Percentiles rank a stretch among this genome's conserved stretches.
These are phyloP conservation scores for Microctenopoma lineatum DNA, from an alignment of 2,797 vertebrate genomes.

Conservation along the genomic window DNA sequence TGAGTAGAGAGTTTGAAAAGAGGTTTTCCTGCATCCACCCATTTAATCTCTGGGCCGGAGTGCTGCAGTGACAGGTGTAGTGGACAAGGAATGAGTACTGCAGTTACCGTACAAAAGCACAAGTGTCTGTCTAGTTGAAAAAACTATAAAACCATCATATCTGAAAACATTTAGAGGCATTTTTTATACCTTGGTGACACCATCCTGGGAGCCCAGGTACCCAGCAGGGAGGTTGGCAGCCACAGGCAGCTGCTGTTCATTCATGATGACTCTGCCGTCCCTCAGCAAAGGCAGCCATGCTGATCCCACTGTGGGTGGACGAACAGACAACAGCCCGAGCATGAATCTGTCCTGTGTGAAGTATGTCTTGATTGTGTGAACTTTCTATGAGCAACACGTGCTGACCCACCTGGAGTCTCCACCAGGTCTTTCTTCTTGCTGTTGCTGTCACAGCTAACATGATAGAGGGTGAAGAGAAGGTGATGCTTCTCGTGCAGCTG, in stretches of 20 bases:
- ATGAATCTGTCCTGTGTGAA: background rate
- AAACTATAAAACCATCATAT: no score
- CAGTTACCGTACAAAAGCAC: background rate
- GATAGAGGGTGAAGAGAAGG: conserved; percentile 95
- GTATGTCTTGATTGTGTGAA: background rate
- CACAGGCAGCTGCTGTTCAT: conserved; percentile 90
- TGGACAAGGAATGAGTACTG: background rate
- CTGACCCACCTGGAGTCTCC: conserved; percentile 89
- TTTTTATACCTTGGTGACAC: conserved; percentile 87
- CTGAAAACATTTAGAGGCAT: no score
- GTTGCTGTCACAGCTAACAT: conserved; percentile 95
- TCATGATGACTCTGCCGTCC: conserved; percentile 92
- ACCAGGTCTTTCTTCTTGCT: conserved; percentile 95
- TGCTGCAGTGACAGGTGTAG: conserved; percentile 80
- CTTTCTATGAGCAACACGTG: no score
- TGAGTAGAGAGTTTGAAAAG: conserved; percentile 93
- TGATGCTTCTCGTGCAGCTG: conserved; percentile 96
- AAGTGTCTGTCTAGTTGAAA: no score
- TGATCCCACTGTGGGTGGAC: conserved; percentile 87
- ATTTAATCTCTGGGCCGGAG: conserved; percentile 92
- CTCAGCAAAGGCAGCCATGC: conserved; percentile 94
- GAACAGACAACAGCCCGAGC: background rate
- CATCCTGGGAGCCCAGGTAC: conserved; percentile 91
- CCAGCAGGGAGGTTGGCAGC: conserved; percentile 89
- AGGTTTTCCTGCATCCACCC: conserved; percentile 95